These are phyloP conservation scores for Caenorhabditis brenneri DNA, from an alignment of 1,140 invertebrate genomes.

Conservation along the genomic window DNA sequence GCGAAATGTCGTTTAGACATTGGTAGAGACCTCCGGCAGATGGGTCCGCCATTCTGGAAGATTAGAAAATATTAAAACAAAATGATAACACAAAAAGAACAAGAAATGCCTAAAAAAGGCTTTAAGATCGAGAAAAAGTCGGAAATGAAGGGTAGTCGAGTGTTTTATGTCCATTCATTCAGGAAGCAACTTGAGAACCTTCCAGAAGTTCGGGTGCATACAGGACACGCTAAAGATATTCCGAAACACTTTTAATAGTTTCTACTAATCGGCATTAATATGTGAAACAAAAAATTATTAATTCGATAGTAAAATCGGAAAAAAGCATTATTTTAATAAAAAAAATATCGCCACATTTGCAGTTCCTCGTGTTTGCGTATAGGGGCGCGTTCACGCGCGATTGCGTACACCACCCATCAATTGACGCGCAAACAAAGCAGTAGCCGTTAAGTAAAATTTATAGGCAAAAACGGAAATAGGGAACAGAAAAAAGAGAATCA, in stretches of 20 bases:
- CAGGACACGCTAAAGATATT: too few species aligned
- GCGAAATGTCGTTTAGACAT: conserved; percentile 40
- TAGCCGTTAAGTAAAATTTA: background rate
- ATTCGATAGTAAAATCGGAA: background rate
- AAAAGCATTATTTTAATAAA: background rate
- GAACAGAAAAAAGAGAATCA: background rate
- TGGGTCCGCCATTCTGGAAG: conserved; percentile 23
- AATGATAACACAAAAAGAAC: too few species aligned
- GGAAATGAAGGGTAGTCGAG: too few species aligned
- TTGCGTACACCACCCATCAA: background rate
- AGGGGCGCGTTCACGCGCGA: background rate
- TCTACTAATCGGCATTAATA: too few species aligned
- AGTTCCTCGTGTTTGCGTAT: background rate
- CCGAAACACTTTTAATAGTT: too few species aligned
- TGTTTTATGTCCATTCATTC: too few species aligned
- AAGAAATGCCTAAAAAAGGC: too few species aligned
- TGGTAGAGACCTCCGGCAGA: conserved; percentile 48
- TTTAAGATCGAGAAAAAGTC: too few species aligned
- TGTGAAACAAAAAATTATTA: background rate
- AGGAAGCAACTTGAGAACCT: too few species aligned
- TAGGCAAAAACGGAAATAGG: background rate
- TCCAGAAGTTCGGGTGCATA: too few species aligned
- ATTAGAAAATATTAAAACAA: background rate
- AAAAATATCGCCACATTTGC: conserved; percentile 2
- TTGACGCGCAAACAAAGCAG: background rate